These are phyloP conservation scores for Puntigrus tetrazona DNA, from an alignment of 2,113 vertebrate species.

Conservation along the genomic window DNA sequence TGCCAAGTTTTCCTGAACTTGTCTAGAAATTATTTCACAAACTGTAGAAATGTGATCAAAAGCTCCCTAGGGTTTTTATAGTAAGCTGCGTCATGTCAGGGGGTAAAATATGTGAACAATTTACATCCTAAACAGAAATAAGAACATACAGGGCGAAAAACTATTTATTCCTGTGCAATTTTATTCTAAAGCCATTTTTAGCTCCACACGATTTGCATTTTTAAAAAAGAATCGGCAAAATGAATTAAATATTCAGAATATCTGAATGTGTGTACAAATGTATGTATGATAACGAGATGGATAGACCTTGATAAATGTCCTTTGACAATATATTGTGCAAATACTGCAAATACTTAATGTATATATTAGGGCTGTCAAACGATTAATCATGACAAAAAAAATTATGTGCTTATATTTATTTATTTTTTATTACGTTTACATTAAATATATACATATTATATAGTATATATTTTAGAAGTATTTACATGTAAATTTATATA, in stretches of 20 bases:
- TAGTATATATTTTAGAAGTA: too few relatives aligned
- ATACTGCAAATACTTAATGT: too few relatives aligned
- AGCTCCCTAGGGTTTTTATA: not conserved
- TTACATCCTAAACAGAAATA: not conserved
- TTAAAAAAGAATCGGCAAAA: not conserved
- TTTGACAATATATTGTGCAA: too few relatives aligned
- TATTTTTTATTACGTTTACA: too few relatives aligned
- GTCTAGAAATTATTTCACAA: not conserved
- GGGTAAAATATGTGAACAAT: not conserved
- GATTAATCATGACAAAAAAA: too few relatives aligned
- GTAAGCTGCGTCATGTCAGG: not conserved
- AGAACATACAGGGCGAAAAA: not conserved
- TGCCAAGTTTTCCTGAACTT: not conserved
- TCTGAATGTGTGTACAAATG: too few relatives aligned
- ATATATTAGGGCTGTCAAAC: too few relatives aligned
- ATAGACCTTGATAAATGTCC: too few relatives aligned
- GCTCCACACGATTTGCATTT: not conserved
- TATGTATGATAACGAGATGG: too few relatives aligned
- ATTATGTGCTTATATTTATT: too few relatives aligned
- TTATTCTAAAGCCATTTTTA: not conserved
- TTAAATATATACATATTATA: too few relatives aligned
- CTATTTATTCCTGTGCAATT: not conserved
- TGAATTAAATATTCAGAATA: not conserved
- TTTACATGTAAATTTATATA: too few relatives aligned
- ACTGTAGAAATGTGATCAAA: not conserved